Evolutionary conservation across 2,113 vertebrate species (phyloP).

Genomic region (Pseudopodoces humilis): DNA sequence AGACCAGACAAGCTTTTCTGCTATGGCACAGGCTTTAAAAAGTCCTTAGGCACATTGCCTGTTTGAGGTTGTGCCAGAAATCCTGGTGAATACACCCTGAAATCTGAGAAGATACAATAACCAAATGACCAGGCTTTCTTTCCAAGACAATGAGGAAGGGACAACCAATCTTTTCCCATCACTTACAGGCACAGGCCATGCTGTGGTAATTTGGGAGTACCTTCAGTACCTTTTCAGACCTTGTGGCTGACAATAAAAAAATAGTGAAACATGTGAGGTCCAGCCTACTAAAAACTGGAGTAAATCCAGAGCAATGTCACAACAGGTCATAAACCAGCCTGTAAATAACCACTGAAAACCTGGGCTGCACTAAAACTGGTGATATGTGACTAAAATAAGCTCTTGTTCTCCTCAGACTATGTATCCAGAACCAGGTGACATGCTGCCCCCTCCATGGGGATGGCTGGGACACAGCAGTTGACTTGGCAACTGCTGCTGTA

Average conservation of each 20-base stretch:
- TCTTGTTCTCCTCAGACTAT: not conserved
- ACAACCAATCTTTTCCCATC: not conserved
- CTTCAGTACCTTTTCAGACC: not conserved
- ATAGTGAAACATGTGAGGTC: not conserved
- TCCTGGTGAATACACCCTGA: not conserved
- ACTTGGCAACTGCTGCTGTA: not conserved
- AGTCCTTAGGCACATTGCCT: not conserved
- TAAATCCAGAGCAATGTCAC: not conserved
- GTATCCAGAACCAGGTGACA: not conserved
- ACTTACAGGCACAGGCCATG: not conserved
- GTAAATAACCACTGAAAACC: not conserved
- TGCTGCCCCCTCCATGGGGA: rapidly evolving
- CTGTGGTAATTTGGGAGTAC: not conserved
- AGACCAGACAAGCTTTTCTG: not conserved
- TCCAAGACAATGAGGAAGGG: not conserved
- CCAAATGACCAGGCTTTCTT: not conserved
- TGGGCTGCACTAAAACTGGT: not conserved
- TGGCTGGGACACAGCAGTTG: not conserved
- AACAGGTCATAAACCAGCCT: not conserved
- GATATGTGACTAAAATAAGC: not conserved
- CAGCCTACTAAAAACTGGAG: not conserved
- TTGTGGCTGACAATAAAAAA: not conserved
- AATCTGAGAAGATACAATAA: not conserved
- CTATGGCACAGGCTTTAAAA: not conserved
- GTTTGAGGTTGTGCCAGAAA: not conserved